phyloP scores from a whole-genome alignment of 2,113 vertebrate species.

The Centrocercus urophasianus region DNA sequence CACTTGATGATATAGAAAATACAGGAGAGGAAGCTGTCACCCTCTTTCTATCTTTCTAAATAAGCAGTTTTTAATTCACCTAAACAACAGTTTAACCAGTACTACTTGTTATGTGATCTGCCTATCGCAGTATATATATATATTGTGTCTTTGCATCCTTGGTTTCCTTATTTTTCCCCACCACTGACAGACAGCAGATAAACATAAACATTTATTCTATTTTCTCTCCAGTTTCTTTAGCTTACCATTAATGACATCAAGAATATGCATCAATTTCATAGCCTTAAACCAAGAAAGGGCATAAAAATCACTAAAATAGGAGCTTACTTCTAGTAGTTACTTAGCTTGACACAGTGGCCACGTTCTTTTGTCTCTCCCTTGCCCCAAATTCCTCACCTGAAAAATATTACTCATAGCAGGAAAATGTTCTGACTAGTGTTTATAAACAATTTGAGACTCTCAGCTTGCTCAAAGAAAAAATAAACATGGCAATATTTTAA shows the following conservation, averaged over 20 bases:
- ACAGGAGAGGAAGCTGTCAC: neutral
- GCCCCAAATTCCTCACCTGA: neutral
- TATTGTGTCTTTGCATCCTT: neutral
- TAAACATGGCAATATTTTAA: neutral
- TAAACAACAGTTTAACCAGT: neutral
- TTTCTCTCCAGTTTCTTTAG: neutral
- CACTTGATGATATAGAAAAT: neutral
- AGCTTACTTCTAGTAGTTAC: neutral
- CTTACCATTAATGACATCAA: neutral
- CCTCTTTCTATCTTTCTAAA: neutral
- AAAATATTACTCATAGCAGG: neutral
- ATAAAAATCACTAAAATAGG: accelerated
- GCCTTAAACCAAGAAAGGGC: neutral
- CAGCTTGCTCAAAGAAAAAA: neutral
- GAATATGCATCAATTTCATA: neutral
- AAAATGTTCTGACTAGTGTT: neutral
- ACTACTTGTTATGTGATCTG: neutral
- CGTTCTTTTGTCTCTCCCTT: neutral
- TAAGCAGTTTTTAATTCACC: neutral
- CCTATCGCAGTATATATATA: neutral
- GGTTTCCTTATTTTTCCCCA: neutral
- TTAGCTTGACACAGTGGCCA: neutral
- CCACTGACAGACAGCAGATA: neutral
- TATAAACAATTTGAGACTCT: neutral
- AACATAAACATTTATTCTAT: accelerated